Percentiles rank a stretch among this genome's conserved stretches.
phyloP scores from a whole-genome alignment of 2,113 vertebrate genomes.

The Podarcis raffonei region DNA sequence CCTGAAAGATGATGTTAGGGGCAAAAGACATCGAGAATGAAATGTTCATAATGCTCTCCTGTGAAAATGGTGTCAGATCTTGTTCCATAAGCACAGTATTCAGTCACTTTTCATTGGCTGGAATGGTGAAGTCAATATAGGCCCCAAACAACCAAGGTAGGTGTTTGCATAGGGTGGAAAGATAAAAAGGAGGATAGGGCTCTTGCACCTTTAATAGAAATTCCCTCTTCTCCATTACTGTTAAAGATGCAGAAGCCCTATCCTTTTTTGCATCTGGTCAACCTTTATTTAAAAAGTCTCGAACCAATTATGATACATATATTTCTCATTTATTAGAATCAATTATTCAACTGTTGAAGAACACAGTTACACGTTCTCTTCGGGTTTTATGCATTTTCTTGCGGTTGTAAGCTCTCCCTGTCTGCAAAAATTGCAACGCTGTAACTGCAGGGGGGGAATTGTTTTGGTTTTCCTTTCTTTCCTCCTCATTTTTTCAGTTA shows the following conservation, averaged over 20 bases:
- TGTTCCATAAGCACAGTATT: neutral
- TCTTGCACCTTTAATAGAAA: neutral
- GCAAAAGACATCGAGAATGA: neutral
- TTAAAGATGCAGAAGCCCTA: too few species aligned
- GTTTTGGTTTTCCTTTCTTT: neutral
- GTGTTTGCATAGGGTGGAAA: neutral
- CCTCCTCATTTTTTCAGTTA: conserved; percentile 12
- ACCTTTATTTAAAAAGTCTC: neutral
- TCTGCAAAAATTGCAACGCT: neutral
- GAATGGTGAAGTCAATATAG: neutral
- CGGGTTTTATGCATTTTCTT: neutral
- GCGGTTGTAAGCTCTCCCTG: neutral
- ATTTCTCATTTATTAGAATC: neutral
- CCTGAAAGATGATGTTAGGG: neutral
- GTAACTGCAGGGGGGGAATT: neutral
- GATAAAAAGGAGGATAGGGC: neutral
- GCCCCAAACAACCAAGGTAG: neutral
- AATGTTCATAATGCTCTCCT: neutral
- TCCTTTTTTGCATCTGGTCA: too few species aligned
- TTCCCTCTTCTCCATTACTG: neutral
- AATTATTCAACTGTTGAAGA: neutral
- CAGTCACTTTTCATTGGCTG: neutral
- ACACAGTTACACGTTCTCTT: neutral
- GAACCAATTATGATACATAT: neutral
- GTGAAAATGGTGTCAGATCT: neutral